These are phyloP conservation scores for Pararge aegeria DNA, from an alignment of 1,140 invertebrate species.

Conservation along the genomic window DNA sequence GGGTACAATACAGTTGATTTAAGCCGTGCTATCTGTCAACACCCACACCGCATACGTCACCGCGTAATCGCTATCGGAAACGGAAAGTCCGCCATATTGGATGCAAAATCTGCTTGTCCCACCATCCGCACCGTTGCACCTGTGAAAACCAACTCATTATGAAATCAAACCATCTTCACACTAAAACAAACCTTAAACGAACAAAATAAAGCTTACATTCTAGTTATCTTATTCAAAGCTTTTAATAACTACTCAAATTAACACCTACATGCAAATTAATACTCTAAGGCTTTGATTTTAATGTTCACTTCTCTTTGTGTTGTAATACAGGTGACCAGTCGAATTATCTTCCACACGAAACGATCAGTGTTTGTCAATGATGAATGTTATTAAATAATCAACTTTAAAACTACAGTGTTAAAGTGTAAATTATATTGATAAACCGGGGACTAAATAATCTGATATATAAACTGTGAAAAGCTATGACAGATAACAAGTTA, in stretches of 20 bases:
- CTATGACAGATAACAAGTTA: too few species aligned
- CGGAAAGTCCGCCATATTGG: conserved; percentile 69
- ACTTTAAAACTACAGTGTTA: conserved; percentile 26
- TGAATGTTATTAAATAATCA: conserved; percentile 21
- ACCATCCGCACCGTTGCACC: conserved; percentile 70
- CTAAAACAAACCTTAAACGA: conserved; percentile 28
- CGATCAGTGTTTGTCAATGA: conserved; percentile 49
- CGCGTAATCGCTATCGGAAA: conserved; percentile 61
- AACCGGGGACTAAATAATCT: too few species aligned
- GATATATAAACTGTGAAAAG: too few species aligned
- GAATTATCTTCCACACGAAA: conserved; percentile 62
- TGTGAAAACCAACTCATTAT: conserved; percentile 57
- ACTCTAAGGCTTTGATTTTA: conserved; percentile 29
- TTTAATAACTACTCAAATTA: conserved; percentile 18
- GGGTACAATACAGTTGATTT: neutral
- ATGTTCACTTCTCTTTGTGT: conserved; percentile 37
- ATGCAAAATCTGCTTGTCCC: conserved; percentile 68
- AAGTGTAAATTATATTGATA: conserved; percentile 18
- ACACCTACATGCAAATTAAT: neutral
- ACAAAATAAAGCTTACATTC: conserved; percentile 16
- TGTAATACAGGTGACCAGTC: conserved; percentile 57
- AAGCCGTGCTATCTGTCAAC: conserved; percentile 4
- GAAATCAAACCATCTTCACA: conserved; percentile 24
- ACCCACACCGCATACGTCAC: conserved; percentile 24
- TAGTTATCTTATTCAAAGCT: neutral